phyloP scores from a whole-genome alignment of 2,888 invertebrate genomes.

The Oscheius sp. region DNA sequence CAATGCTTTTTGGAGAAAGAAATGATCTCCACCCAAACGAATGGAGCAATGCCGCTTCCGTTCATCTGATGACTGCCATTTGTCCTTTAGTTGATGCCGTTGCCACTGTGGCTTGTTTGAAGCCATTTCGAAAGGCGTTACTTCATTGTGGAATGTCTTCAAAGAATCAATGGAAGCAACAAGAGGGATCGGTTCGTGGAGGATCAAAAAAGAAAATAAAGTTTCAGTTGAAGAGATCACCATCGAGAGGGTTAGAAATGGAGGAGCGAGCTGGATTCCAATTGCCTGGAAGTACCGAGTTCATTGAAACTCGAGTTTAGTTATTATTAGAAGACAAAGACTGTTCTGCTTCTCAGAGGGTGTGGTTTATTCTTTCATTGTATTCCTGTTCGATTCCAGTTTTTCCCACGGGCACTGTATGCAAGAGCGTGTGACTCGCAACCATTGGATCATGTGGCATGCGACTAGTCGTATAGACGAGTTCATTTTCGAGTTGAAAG shows the following conservation, averaged over 20 bases:
- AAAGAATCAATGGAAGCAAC: background rate
- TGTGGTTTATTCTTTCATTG: background rate
- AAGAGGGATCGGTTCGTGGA: background rate
- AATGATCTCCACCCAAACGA: slow-evolving; percentile 1
- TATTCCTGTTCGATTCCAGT: too few relatives aligned
- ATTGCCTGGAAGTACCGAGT: slow-evolving; percentile 16
- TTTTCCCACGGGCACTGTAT: too few relatives aligned
- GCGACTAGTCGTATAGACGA: too few relatives aligned
- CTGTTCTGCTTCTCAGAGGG: background rate
- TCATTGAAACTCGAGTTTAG: slow-evolving; percentile 7
- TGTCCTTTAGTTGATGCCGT: slow-evolving; percentile 24
- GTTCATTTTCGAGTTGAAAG: too few relatives aligned
- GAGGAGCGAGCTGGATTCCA: background rate
- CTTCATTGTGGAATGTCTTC: background rate
- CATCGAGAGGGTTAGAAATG: background rate
- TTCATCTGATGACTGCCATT: slow-evolving; percentile 5
- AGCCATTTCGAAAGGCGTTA: slow-evolving; percentile 17
- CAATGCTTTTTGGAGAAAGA: slow-evolving; percentile 1
- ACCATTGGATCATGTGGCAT: too few relatives aligned
- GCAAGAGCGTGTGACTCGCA: too few relatives aligned
- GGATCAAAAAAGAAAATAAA: background rate
- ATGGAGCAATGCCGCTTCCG: slow-evolving; percentile 1
- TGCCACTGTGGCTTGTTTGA: slow-evolving; percentile 19
- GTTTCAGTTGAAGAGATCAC: background rate
- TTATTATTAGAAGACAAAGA: too few relatives aligned